Conservation (phyloP, 1,140 invertebrate genomes). For the Drosophila erecta region DNA sequence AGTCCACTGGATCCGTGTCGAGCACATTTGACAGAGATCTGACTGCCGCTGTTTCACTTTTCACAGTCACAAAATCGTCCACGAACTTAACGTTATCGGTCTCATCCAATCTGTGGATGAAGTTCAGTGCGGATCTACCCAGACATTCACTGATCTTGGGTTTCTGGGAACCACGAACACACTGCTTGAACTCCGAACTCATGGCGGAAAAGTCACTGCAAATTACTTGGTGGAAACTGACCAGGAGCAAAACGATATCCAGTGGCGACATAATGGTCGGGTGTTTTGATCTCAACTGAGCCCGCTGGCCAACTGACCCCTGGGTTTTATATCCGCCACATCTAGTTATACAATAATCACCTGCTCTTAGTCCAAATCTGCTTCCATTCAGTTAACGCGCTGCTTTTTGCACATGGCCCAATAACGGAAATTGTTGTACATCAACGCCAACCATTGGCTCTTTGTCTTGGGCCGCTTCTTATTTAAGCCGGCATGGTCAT, state of each 20-base stretch:
- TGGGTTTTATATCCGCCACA: constrained; percentile 45
- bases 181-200: constrained; percentile 68
- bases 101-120: constrained; percentile 88
- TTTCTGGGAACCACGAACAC: constrained; percentile 59
- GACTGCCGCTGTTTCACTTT: constrained; percentile 85
- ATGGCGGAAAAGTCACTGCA: constrained; percentile 40
- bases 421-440: constrained; percentile 80
- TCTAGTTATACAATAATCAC: constrained; percentile 67
- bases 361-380: constrained; percentile 45
- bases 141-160: constrained; percentile 86
- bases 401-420: constrained; percentile 76
- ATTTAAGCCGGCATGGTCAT: constrained; percentile 70
- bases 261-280: constrained; percentile 37
- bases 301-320: constrained; percentile 61
- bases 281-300: constrained; percentile 43
- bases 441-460: constrained; percentile 61
- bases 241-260: constrained; percentile 13
- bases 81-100: constrained; percentile 88
- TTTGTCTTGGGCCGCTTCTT: constrained; percentile 21
- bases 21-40: constrained; percentile 86
- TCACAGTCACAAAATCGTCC: constrained; percentile 86
- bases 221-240: constrained; percentile 18
- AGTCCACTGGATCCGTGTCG: constrained; percentile 90
- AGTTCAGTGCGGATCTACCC: constrained; percentile 88
- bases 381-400: constrained; percentile 45